Evolutionary conservation across 2,888 invertebrate genomes (phyloP).

Genomic region (Leptarthrus brevirostris): DNA sequence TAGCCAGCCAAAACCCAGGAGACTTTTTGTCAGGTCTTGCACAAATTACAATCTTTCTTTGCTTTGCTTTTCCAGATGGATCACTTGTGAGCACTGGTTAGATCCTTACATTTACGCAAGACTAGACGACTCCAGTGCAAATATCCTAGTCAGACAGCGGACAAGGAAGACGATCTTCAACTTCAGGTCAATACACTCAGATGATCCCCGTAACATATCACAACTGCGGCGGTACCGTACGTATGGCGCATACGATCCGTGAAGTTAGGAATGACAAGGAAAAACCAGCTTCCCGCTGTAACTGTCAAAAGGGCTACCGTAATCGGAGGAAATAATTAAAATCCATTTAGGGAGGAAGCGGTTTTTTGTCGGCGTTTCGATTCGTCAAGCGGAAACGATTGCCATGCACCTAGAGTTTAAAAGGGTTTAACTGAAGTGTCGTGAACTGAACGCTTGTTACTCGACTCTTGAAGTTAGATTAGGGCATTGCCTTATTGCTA

Average conservation of each 20-base stretch:
- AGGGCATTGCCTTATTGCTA: no score
- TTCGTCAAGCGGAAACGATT: conserved; percentile 32
- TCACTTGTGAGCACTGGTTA: neutral
- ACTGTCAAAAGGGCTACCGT: conserved; percentile 34
- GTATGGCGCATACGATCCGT: conserved; percentile 17
- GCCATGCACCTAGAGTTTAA: neutral
- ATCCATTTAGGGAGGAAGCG: conserved; percentile 44
- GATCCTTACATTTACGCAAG: conserved; percentile 33
- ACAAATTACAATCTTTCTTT: conserved; percentile 22
- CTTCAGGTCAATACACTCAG: conserved; percentile 33
- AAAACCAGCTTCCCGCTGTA: conserved; percentile 23
- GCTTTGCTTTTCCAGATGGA: conserved; percentile 19
- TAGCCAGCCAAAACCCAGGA: conserved; percentile 12
- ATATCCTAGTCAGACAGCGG: neutral
- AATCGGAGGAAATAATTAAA: conserved; percentile 47
- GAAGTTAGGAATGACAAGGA: conserved; percentile 28
- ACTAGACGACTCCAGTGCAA: conserved; percentile 40
- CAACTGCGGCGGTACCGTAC: conserved; percentile 19
- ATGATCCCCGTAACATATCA: conserved; percentile 2
- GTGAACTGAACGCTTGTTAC: no score
- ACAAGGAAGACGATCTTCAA: neutral
- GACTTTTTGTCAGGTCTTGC: neutral
- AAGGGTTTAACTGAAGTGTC: no score
- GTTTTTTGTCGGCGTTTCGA: conserved; percentile 34
- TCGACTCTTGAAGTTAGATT: no score